Base-by-base conservation (phyloP, 2,797 vertebrate genomes). In the Hipposideros larvatus region DNA sequence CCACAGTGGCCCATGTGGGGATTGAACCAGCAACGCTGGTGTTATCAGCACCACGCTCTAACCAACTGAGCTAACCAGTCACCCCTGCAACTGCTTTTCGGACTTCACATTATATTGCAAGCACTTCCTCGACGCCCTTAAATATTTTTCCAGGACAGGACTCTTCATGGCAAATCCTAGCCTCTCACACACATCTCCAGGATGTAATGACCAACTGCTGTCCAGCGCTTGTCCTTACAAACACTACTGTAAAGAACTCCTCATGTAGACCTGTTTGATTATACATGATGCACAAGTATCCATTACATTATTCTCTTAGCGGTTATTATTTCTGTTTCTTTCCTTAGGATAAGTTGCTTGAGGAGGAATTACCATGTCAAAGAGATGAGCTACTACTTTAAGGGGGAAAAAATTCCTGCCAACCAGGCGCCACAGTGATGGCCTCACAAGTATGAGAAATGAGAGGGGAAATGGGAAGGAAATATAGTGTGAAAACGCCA, bases 301-400 rank as follows among this genome's bases (percentile, higher is more conserved):
- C 53, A 5, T 15, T 43, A 15, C 0, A 0, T 5, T 43, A 24
- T 63, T 46, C 70, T 43, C 57, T 28, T 19, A 22, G n/a, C 51
- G 61, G 41, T 22, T 14, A 16, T 83, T 74, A 78, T 37, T 87
- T 83, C 78, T 68, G 53, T 66, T 18, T 41, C 37, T 78, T 71
- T 68, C 41, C 28, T 85, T 28, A 3, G 11, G 65, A 66, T 80
- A 66, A 87, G 71, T 31, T 61, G 48, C 70, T 75, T 22, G 48
- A 90, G 61, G 66, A 92, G 43, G 73, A 66, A 74, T 82, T 48
- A 68, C 48, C 48, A 8, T 24, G 73, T 90, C 78, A 51, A 80
- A 84, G 46, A 48, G 22, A 55, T 31, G 61, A 71, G 41, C 22
- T 11, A 53, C 31, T 28, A 1, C 37, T 66, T 68, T 26, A 90